These are phyloP conservation scores for Sphaeridia pumilis DNA, from an alignment of 2,888 invertebrate genomes.

Conservation along the genomic window DNA sequence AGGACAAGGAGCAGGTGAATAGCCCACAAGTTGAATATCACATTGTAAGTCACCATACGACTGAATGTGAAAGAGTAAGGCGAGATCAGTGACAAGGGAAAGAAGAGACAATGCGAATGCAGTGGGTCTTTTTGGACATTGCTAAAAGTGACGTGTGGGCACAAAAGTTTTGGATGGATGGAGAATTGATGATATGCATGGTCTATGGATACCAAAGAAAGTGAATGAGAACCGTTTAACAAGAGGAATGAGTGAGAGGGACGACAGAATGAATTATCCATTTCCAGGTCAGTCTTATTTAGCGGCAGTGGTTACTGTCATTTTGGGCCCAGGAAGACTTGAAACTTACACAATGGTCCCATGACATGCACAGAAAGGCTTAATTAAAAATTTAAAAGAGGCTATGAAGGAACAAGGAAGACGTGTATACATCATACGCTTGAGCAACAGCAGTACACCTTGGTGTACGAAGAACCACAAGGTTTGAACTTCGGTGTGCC, in stretches of 20 bases:
- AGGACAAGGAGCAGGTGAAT: too few relatives aligned
- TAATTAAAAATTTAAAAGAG: not conserved
- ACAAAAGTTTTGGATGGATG: not conserved
- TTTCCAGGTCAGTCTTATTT: slow-evolving; percentile 2
- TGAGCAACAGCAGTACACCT: too few relatives aligned
- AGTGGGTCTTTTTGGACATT: too few relatives aligned
- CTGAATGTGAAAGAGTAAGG: too few relatives aligned
- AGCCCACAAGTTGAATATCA: too few relatives aligned
- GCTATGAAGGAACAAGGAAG: not conserved
- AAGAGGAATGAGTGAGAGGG: not conserved
- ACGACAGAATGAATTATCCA: too few relatives aligned
- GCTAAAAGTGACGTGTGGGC: too few relatives aligned
- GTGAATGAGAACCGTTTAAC: not conserved
- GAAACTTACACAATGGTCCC: not conserved
- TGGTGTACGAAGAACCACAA: too few relatives aligned
- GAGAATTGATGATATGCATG: not conserved
- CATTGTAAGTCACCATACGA: too few relatives aligned
- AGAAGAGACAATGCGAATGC: too few relatives aligned
- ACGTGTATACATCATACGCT: not conserved
- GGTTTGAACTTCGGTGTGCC: too few relatives aligned
- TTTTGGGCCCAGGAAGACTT: not conserved
- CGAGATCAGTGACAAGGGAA: not conserved
- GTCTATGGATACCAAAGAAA: not conserved
- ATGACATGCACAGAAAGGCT: not conserved
- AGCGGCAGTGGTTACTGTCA: not conserved